Evolutionary conservation across 1,140 invertebrate species (phyloP).

Genomic region (Plutomurus gul): DNA sequence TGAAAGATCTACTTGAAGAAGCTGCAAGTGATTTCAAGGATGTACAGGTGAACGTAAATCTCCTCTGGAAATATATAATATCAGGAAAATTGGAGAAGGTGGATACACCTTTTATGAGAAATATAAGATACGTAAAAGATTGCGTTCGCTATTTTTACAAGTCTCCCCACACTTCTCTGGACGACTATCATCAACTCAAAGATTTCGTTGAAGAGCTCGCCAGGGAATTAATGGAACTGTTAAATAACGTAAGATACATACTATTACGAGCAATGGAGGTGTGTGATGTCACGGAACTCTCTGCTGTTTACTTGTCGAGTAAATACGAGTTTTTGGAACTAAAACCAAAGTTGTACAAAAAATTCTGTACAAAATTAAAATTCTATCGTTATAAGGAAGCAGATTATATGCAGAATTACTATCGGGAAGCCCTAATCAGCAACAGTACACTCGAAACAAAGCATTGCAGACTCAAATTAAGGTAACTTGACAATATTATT

Average conservation of each 20-base stretch:
- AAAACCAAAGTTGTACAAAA: background rate
- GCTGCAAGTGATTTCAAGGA: too few relatives aligned
- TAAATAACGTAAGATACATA: background rate
- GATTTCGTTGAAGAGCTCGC: background rate
- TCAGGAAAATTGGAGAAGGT: too few relatives aligned
- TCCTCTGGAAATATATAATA: too few relatives aligned
- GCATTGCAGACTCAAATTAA: background rate
- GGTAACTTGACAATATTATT: background rate
- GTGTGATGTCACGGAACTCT: background rate
- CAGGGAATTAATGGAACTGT: background rate
- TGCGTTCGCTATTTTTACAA: background rate
- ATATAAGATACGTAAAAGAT: too few relatives aligned
- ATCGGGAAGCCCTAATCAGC: background rate
- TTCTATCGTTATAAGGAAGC: background rate
- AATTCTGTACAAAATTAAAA: background rate
- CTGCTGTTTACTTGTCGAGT: background rate
- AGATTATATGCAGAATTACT: background rate
- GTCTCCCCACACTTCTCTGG: background rate
- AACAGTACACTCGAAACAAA: background rate
- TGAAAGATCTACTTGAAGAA: too few relatives aligned
- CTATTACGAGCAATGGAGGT: background rate
- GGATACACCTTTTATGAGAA: too few relatives aligned
- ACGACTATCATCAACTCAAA: background rate
- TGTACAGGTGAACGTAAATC: too few relatives aligned
- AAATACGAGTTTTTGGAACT: background rate